Conservation (phyloP, 2,888 invertebrate species). For the Nomada ferruginata region DNA sequence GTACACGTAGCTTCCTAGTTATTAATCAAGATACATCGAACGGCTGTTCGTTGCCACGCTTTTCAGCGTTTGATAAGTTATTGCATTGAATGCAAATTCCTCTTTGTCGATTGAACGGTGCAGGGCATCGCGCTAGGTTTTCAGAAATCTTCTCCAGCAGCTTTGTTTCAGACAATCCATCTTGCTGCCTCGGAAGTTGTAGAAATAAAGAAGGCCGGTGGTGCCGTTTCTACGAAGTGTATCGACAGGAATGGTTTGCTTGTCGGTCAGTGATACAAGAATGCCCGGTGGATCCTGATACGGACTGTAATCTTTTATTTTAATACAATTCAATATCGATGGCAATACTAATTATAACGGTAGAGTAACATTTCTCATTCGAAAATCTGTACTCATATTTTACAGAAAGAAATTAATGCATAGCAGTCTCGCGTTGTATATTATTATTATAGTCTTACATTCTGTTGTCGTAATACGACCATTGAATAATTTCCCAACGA, state of each 20-base stretch:
- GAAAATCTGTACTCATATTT: no score
- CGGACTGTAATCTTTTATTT: not conserved
- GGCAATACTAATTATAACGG: no score
- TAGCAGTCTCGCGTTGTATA: no score
- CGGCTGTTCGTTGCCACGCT: constrained; percentile 58
- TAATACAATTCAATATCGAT: not conserved
- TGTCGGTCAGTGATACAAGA: constrained; percentile 15
- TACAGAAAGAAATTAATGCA: no score
- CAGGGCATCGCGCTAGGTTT: constrained; percentile 43
- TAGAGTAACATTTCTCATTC: not conserved
- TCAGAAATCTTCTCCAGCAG: constrained; percentile 38
- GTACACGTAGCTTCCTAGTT: constrained; percentile 74
- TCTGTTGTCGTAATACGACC: no score
- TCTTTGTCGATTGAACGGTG: constrained; percentile 49
- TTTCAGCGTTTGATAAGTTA: constrained; percentile 72
- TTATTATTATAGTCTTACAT: no score
- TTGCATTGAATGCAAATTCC: constrained; percentile 78
- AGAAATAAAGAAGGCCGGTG: constrained; percentile 19
- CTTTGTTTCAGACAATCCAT: constrained; percentile 48
- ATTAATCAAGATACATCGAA: constrained; percentile 77
- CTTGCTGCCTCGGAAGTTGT: constrained; percentile 28
- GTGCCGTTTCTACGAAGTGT: constrained; percentile 43
- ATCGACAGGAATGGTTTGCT: constrained; percentile 40
- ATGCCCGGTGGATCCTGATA: constrained; percentile 5
- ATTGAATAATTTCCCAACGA: not conserved